Base-by-base conservation (phyloP, 1,140 invertebrate species). In the Drosophila watanabei region DNA sequence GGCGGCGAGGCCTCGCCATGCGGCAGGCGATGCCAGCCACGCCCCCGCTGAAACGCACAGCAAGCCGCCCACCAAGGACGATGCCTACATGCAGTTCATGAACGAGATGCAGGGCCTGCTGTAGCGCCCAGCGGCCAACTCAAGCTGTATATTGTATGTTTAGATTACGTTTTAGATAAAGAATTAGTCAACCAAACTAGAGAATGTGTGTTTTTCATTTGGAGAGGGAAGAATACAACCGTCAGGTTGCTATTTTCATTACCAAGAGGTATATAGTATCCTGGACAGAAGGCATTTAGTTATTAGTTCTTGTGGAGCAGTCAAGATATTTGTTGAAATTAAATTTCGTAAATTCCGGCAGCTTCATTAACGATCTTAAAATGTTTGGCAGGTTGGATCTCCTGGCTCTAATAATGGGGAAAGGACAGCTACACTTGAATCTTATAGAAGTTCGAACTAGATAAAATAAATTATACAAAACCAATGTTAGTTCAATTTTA, bases 11-110 rank as follows among this genome's bases (percentile, higher is more conserved):
- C 56, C 83, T 4, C 92, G 95, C 75, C 93, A 91, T 57, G 91
- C 76, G 58, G 93, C 62, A 0, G 60, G 52, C 16, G 58, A 51
- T 14, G 63, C 52, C 18, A 86, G 35, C 1, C 92, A 93, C 4
- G 69, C 59, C 5, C 63, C 90, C 8, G 89, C 93, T 62, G 94
- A 94, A 62, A 79, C 93, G 4, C 94, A 95, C 45, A 57, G 32
- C 57, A 93, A 93, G 77, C 94, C 94, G 78, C 96, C 95, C 43
- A 99, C 97, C 41, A 99, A 99, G 93, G 98, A 99, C 92, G 98
- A 99, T 93, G 98, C 98, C 39, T 99, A 99, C 90, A 96, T 98
- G 94, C 97, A 98, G 92, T 99, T 99, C 93, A 99, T 99, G 98
- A 96, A 97, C 93, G 98, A 99, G 95, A 99, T 99, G 98, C 96